Base-by-base conservation (phyloP, 1,140 invertebrate genomes). In the Drosophila virilis region DNA sequence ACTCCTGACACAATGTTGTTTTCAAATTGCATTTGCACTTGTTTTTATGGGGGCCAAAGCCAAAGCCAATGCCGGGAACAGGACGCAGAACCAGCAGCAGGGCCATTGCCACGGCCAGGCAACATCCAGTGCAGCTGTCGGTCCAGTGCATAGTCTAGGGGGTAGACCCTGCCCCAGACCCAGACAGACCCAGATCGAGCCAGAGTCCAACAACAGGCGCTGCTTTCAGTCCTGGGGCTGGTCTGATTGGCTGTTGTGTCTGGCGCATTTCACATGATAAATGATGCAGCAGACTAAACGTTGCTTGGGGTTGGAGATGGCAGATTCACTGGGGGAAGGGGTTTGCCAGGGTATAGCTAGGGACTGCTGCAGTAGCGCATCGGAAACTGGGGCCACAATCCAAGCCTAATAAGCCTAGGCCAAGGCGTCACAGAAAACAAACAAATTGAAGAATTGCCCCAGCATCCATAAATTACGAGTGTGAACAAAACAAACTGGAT, bases 1-100 rank as follows among this genome's bases (percentile, higher is more conserved):
- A 8, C 43, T 57, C 13, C 40, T 17, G 50, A 45, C 51, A 40
- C 67, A 75, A 71, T 72, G 67, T 54, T 88, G 82, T 74, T 88
- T 88, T 88, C 78, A 83, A 86, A 88, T 86, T 86, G 82, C 79
- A 86, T 86, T 86, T 86, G 76, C 83, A 86, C 82, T 86, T 86
- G 82, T 86, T 86, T 86, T 86, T 88, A 86, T 88, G 81, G 66
- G 45, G 50, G 22, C 42, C 46, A 38, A 17, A 45, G 45, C 71
- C 48, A 68, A 68, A 55, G 60, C 45, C 60, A 35, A 38, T n/a
- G 42, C 50, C 33, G 40, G 12, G 8, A 6, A 40, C 33, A n/a
- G 51, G 35, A 32, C 32, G 9, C 22, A 28, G 22, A 3, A 37
- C 32, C 37, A 15, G 46, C 28, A 51, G 9, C 55, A 50, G 67